Base-by-base conservation (phyloP, 2,113 vertebrate genomes). In the Notothenia rossii region DNA sequence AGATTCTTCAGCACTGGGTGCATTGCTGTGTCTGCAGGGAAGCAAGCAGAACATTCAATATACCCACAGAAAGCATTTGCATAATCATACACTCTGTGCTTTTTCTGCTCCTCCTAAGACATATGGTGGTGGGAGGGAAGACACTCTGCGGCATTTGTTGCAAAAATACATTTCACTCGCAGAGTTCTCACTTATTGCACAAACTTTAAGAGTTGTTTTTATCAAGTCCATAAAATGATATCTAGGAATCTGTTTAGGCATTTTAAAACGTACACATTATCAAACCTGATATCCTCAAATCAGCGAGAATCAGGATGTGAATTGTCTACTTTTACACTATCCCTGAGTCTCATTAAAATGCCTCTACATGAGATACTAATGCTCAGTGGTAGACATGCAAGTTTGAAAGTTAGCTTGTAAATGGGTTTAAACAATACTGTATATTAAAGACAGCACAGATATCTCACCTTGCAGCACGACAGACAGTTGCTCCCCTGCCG, bases 381-480 rank as follows among this genome's bases (percentile, higher is more conserved):
- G 36, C 36, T 7, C 36, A 40, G 36, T 40, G 7, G 36, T 40
- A 7, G 36, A 40, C 36, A 40, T 40, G 36, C 36, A 40, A 29
- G 29, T 7, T 40, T 40, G 1, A 40, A 40, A 40, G 36, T 40
- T 7, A 40, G 36, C 36, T 40, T 40, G 36, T 40, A 7, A 40
- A 7, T 33, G 15, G 9, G 25, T 64, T 62, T 43, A 11, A 3
- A 12, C 29, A 54, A 29, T 17, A 8, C 43, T 15, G 15, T 60
- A 45, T 4, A 63, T 29, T 63, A 12, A 45, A 3, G 20, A n/a
- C 14, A 10, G 1, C 20, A 63, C 43, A 50, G 43, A 45, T 66
- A 73, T 15, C 84, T 94, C 91, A 99, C 98, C 97, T 95, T 99
- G 97, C 73, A 98, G 91, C 86, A 99, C 96, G 45, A 99, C 94